Base-by-base conservation (phyloP, 2,113 vertebrate genomes). In the Corythaixoides concolor region DNA sequence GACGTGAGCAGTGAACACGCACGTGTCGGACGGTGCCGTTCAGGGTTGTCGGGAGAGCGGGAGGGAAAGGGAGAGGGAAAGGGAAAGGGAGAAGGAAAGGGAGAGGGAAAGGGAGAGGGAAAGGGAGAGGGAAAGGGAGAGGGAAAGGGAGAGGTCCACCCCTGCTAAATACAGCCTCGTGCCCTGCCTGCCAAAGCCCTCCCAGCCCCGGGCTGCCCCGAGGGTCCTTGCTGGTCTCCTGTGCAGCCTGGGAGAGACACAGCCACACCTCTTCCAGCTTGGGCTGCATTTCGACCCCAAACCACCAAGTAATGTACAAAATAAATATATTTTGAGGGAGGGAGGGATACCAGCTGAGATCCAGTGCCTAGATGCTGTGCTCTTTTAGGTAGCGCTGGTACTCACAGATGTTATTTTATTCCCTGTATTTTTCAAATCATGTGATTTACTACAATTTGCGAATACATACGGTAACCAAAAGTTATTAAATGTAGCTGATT, bases 1-100 rank as follows among this genome's bases (percentile, higher is more conserved):
- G 21, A 9, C 53, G 39, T 26, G 7, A 0, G 15, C 37, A 39
- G 24, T 49, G 53, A 83, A 19, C 43, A 9, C 4, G 0, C 12
- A 24, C 37, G 33, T 18, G 30, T 43, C 22, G 12, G 21, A 3
- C 2, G 6, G n/a, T n/a, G n/a, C n/a, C n/a, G n/a, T n/a, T n/a
- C n/a, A n/a, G n/a, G n/a, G n/a, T n/a, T n/a, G n/a, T n/a, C n/a
- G n/a, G n/a, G n/a, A n/a, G n/a, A n/a, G n/a, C n/a, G n/a, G n/a
- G n/a, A n/a, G n/a, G n/a, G n/a, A n/a, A n/a, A n/a, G n/a, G n/a
- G n/a, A n/a, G n/a, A n/a, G n/a, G n/a, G n/a, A n/a, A n/a, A n/a
- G n/a, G n/a, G n/a, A n/a, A n/a, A n/a, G n/a, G n/a, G n/a, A n/a
- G 62, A 56, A 62, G 33, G n/a, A 37, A 47, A 59, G 43, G 41